Evolutionary conservation across 2,113 vertebrate genomes (phyloP).

Genomic region (Trogon melanurus): DNA sequence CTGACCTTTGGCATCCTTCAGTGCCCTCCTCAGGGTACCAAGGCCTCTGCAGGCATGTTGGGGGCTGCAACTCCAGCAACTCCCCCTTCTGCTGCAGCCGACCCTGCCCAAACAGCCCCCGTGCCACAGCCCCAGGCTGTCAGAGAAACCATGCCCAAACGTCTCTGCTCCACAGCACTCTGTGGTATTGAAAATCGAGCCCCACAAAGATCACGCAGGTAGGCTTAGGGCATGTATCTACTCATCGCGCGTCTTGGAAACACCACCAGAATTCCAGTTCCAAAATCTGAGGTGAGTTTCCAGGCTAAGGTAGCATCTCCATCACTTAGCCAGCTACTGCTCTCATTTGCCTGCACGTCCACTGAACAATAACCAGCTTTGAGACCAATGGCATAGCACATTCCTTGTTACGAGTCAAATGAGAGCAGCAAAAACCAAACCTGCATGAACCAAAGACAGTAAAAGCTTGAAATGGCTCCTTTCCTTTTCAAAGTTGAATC

Average conservation of each 20-base stretch:
- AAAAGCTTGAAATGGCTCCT: neutral
- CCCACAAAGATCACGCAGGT: fast-evolving
- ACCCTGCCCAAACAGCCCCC: neutral
- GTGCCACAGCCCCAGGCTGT: fast-evolving
- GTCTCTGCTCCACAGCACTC: neutral
- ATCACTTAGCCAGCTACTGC: neutral
- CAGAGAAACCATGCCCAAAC: neutral
- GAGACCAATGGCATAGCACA: neutral
- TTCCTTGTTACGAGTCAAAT: neutral
- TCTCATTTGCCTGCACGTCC: neutral
- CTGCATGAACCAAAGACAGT: neutral
- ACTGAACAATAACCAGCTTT: neutral
- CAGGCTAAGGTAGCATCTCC: neutral
- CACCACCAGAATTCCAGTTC: neutral
- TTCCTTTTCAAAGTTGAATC: neutral
- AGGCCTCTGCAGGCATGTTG: fast-evolving
- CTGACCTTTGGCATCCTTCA: neutral
- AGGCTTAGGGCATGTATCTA: neutral
- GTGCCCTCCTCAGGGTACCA: neutral
- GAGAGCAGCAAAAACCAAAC: neutral
- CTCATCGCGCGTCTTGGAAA: neutral
- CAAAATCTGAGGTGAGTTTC: neutral
- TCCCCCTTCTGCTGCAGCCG: neutral
- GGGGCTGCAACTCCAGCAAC: neutral
- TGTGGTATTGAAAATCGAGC: neutral